Evolutionary conservation across 2,113 vertebrate species (phyloP), one percentile per base, ranked within the genome.

Genomic region (Chionis minor): DNA sequence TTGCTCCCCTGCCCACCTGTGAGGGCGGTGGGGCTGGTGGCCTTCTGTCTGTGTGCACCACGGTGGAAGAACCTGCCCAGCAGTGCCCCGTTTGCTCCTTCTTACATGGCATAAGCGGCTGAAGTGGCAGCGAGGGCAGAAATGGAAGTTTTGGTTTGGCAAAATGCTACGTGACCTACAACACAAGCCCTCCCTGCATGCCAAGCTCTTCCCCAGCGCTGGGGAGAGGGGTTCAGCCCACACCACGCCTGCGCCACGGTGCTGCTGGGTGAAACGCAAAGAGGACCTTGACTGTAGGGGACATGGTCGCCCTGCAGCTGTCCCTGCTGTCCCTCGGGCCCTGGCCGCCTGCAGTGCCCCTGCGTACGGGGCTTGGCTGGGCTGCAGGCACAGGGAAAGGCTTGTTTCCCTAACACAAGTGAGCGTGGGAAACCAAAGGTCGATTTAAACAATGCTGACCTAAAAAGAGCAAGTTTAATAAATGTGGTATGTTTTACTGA

Each of bases 241-340:
- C 23, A 6, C 32, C 6, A 5, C 0, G 6, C 72, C 23, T 18
- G 69, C 44, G 47, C 15, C 2, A 3, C 9, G 0, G 12, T 0
- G 1, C 58, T 69, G 30, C 54, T 72, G 52, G 44, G 9, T 9
- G 12, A 33, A 14, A 16, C 56, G 63, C 24, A 13, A 38, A 11
- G 54, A 49, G 33, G 9, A 44, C 24, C 27, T 23, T 54, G 63
- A 32, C 19, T 1, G 0, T 1, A 8, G 33, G 44, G 49, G 15
- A 4, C 3, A 2, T 0, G 5, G 18, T 28, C 12, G 5, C 27
- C 42, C 12, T 0, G 1, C 27, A 65, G 59, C 26, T 9, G 32
- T 49, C 22, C 56, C 24, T 3, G 10, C 54, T 2, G 9, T 42
- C 12, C 26, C 55, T 1, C 1, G 38, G 58, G 33, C 65, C 33